Percentiles rank a stretch among this genome's conserved stretches.
phyloP scores from a whole-genome alignment of 2,888 invertebrate genomes.

The Eristalis intricaria region DNA sequence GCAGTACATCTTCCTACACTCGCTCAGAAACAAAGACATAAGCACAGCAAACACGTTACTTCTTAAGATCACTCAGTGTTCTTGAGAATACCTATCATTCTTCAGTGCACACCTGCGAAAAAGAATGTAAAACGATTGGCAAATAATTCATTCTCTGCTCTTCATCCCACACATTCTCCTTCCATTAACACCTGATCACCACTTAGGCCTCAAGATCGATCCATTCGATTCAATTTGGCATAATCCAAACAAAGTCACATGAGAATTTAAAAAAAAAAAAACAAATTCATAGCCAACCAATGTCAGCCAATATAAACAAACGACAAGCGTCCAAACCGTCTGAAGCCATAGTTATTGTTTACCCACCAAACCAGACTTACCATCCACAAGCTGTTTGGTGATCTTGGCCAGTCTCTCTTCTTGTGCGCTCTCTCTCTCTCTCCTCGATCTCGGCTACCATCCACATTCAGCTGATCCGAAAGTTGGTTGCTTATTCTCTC shows the following conservation, averaged over 20 bases:
- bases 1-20: not conserved
- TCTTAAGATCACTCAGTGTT: not conserved
- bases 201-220: conserved; percentile 32
- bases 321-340: conserved; percentile 22
- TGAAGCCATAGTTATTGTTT: conserved; percentile 38
- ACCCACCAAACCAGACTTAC: conserved; percentile 16
- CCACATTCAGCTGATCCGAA: conserved; percentile 66
- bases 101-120: not conserved
- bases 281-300: too few species aligned
- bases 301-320: conserved; percentile 24
- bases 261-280: not conserved
- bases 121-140: not conserved
- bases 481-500: conserved; percentile 37
- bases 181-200: conserved; percentile 10
- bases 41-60: not conserved
- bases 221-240: conserved; percentile 10
- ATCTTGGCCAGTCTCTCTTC: conserved; percentile 10
- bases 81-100: not conserved
- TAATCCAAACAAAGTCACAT: conserved; percentile 33
- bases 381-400: conserved; percentile 37
- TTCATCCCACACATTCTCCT: not conserved
- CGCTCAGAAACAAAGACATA: not conserved
- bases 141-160: not conserved
- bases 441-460: not conserved
- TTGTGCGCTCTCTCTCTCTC: not conserved